These are phyloP conservation scores for Struthio camelus DNA, from an alignment of 2,113 vertebrate species.

Conservation along the genomic window DNA sequence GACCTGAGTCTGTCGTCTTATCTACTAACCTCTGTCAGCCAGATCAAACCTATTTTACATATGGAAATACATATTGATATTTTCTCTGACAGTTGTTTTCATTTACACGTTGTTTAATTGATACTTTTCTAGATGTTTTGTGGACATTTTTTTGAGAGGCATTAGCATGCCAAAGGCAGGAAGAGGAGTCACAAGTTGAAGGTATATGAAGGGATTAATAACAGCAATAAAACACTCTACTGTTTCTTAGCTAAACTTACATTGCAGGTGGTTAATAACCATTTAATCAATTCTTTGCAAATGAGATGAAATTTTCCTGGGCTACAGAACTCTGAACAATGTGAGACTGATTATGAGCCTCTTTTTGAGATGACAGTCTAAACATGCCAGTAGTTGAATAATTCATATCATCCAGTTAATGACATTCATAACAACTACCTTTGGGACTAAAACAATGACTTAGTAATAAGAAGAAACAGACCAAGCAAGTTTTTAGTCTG, in stretches of 20 bases:
- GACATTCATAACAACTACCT: conserved; percentile 36
- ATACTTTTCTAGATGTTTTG: background rate
- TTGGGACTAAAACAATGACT: conserved; percentile 50
- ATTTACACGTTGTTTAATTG: background rate
- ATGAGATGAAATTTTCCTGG: background rate
- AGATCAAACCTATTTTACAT: background rate
- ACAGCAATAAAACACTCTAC: background rate
- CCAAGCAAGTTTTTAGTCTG: conserved; percentile 38
- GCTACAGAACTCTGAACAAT: background rate
- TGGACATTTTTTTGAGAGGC: background rate
- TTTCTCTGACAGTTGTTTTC: background rate
- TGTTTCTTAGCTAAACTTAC: background rate
- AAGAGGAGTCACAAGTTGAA: background rate
- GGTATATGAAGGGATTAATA: background rate
- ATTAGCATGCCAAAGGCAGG: background rate
- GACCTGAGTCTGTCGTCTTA: background rate
- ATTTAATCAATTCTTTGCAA: conserved; percentile 36
- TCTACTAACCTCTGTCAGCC: background rate
- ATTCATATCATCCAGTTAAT: conserved; percentile 36
- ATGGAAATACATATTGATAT: background rate
- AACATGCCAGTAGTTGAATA: conserved; percentile 31
- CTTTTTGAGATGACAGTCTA: conserved; percentile 7
- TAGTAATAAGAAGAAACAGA: conserved; percentile 60
- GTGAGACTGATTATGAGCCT: conserved; percentile 5
- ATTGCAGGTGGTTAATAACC: background rate